Evolutionary conservation across 1,140 invertebrate species (phyloP).

Genomic region (Ceratina australensis): DNA sequence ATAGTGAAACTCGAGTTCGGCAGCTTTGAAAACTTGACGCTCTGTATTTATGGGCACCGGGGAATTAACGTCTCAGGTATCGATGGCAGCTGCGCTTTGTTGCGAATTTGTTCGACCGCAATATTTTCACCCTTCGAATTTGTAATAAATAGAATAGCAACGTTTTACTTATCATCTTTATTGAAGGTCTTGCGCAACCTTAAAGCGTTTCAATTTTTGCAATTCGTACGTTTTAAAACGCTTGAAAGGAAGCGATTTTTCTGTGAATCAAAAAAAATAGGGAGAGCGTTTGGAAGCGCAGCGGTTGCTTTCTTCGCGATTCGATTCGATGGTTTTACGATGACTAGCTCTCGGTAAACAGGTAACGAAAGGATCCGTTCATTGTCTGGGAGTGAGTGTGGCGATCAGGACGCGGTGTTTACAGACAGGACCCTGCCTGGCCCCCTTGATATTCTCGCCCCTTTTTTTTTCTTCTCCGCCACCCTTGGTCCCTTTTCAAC

Average conservation of each 20-base stretch:
- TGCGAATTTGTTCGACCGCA: not conserved
- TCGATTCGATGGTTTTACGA: slow-evolving; percentile 74
- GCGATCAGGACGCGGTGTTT: slow-evolving; percentile 70
- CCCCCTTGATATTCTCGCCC: slow-evolving; percentile 47
- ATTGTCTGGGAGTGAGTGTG: slow-evolving; percentile 65
- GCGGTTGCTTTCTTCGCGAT: slow-evolving; percentile 65
- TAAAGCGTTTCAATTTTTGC: no score
- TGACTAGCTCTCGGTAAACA: slow-evolving; percentile 56
- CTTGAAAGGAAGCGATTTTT: no score
- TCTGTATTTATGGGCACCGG: not conserved
- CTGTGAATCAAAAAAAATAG: not conserved
- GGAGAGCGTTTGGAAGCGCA: not conserved
- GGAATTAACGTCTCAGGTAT: slow-evolving; percentile 6
- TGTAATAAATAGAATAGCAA: no score
- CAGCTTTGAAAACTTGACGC: not conserved
- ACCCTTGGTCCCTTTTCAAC: slow-evolving; percentile 20
- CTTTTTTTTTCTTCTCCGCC: slow-evolving; percentile 29
- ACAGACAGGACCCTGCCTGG: slow-evolving; percentile 69
- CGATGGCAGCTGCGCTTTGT: slow-evolving; percentile 3
- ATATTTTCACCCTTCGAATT: no score
- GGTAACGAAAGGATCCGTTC: slow-evolving; percentile 53
- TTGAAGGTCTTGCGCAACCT: no score
- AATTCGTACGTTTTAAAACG: no score
- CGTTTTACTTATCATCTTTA: no score
- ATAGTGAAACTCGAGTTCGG: not conserved